Evolutionary conservation across 2,797 vertebrate genomes (phyloP).

Genomic region (Chaetophractus vellerosus): DNA sequence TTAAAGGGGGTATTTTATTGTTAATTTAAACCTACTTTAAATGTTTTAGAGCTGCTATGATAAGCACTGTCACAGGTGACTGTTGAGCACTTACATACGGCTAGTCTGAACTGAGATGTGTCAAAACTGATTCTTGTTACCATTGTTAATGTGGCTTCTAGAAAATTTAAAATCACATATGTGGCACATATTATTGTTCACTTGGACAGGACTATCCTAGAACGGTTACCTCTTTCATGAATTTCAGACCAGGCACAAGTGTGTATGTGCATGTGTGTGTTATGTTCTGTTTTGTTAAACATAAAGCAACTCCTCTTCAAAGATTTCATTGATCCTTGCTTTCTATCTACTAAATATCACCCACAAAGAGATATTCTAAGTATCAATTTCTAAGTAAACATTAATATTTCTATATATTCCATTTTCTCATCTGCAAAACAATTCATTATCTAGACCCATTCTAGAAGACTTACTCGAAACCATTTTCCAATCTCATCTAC

Average conservation of each 20-base stretch:
- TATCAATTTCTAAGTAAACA: too few relatives aligned
- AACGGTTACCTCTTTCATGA: not conserved
- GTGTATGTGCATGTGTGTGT: rapidly evolving
- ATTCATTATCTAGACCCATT: not conserved
- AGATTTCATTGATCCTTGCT: not conserved
- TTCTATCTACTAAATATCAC: slow-evolving; percentile 12
- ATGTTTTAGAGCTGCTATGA: not conserved
- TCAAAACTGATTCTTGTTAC: not conserved
- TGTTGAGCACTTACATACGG: not conserved
- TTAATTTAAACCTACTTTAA: not conserved
- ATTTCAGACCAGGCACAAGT: not conserved
- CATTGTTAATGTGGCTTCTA: not conserved
- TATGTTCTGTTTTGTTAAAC: not conserved
- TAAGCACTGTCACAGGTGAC: not conserved
- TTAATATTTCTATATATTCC: too few relatives aligned
- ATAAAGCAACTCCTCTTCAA: not conserved
- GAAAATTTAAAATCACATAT: not conserved
- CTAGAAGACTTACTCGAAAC: not conserved
- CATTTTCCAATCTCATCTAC: not conserved
- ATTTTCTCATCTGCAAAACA: not conserved
- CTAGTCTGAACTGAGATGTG: not conserved
- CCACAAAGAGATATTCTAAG: slow-evolving; percentile 54
- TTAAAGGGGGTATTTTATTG: not conserved
- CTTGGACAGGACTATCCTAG: not conserved
- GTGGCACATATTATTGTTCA: not conserved